These are phyloP conservation scores for Esox lucius DNA, from an alignment of 2,797 vertebrate genomes.

Conservation along the genomic window DNA sequence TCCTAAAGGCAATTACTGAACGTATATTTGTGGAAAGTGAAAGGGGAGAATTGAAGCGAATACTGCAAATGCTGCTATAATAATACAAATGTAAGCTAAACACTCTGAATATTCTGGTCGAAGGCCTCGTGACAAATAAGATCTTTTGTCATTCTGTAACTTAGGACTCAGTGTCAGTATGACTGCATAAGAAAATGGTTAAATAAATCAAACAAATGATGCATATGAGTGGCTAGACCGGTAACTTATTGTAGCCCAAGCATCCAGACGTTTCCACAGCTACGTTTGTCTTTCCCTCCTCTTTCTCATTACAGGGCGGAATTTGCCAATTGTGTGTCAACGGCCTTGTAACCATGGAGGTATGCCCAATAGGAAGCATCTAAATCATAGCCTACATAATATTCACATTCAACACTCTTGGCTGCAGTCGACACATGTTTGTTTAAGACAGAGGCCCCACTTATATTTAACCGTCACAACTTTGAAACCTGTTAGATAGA, in stretches of 20 bases:
- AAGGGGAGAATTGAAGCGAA: neutral
- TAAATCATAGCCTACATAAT: neutral
- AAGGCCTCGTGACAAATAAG: neutral
- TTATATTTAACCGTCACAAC: neutral
- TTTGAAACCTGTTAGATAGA: neutral
- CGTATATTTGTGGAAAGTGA: neutral
- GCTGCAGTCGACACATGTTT: neutral
- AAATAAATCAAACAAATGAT: too few species aligned
- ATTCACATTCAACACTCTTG: neutral
- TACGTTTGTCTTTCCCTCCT: neutral
- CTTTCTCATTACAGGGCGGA: neutral
- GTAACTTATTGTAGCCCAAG: neutral
- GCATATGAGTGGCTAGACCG: neutral
- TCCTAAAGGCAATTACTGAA: neutral
- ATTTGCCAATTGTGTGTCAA: slow-evolving; percentile 17
- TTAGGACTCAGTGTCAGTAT: too few species aligned
- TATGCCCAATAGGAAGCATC: neutral
- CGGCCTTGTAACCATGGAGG: slow-evolving; percentile 4
- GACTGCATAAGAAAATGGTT: too few species aligned
- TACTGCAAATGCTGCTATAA: neutral
- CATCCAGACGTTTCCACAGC: neutral
- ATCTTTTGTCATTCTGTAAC: neutral
- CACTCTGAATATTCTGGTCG: neutral
- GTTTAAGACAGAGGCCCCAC: neutral
- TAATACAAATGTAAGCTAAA: neutral